Evolutionary conservation across 2,113 vertebrate genomes (phyloP), one percentile per base, ranked within the genome.

Genomic region (Callionymus lyra): DNA sequence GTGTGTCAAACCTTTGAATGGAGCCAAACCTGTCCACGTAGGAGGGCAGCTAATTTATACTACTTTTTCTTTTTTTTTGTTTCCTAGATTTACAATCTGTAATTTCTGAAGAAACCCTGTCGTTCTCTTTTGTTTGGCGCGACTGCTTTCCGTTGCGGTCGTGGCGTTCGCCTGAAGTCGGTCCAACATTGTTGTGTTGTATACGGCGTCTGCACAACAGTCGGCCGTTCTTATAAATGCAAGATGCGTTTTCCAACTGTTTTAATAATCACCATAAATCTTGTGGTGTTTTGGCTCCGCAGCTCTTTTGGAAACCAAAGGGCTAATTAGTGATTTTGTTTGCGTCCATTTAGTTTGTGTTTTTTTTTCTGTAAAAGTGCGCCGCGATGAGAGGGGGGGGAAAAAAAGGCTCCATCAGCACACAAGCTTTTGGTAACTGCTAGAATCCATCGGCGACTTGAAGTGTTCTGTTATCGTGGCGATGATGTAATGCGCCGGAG

Each of bases 401-500:
- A n/a, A 56, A 38, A 15, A 27, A 27, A 27, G 21, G 21, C 21
- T 34, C 31, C 34, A 38, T 46, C 46, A 55, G 53, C 43, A 31
- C 32, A 39, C 32, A 33, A 40, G 35, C 39, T 53, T 45, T 33
- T n/a, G 53, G 53, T 48, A 45, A 56, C 19, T 34, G 34, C 38
- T 70, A 43, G 34, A 55, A 47, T 43, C 58, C 68, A 65, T 62
- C 39, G 31, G 47, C 56, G 43, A 53, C 12, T n/a, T 40, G 31
- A 34, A 46, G 43, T 53, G 27, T 9, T 42, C 37, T 66, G 45
- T 63, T 68, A 63, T 27, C 53, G 31, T 66, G 53, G 55, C 38
- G 63, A 47, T 81, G 68, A 79, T 73, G 67, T 50, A 55, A 45
- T 45, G 21, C 21, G 21, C 8, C 21, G 21, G 21, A n/a, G n/a